A percentile compares a stretch with the other conserved stretches of the same genome.
Conservation (phyloP, 2,888 invertebrate species). For the Drosophila trichaetosa region DNA sequence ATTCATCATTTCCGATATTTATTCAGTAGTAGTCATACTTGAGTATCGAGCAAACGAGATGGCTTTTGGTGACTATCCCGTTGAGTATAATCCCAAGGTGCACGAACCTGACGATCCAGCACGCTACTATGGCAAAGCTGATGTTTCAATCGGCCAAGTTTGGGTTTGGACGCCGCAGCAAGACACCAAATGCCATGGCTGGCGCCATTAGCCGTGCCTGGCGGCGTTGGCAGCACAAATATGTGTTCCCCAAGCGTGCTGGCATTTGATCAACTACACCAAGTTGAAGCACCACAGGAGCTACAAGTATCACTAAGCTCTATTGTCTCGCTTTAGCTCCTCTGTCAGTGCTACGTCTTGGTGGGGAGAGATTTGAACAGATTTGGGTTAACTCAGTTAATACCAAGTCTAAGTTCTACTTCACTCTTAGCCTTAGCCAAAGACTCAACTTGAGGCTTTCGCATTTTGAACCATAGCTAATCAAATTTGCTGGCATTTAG, state of each 20-base stretch:
- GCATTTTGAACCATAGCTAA: conserved; percentile 41
- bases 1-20: accelerated
- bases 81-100: conserved; percentile 93
- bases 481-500: conserved; percentile 27
- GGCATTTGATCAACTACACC: conserved; percentile 91
- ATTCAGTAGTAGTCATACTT: neutral
- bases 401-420: neutral
- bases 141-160: conserved; percentile 94
- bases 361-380: conserved; percentile 33
- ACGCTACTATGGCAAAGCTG: conserved; percentile 97
- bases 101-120: conserved; percentile 98
- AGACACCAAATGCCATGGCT: conserved; percentile 88
- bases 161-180: conserved; percentile 94
- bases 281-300: conserved; percentile 92
- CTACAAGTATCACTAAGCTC: conserved; percentile 93
- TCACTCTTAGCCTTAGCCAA: neutral
- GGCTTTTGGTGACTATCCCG: conserved; percentile 96
- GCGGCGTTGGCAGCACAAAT: conserved; percentile 97
- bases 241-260: conserved; percentile 91
- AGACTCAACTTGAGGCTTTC: neutral
- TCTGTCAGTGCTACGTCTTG: conserved; percentile 27
- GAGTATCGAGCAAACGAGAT: conserved; percentile 83
- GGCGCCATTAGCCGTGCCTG: conserved; percentile 91
- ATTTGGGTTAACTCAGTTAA: neutral
- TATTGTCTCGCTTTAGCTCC: conserved; percentile 11